A percentile compares a stretch with the other conserved stretches of the same genome.
Conservation (phyloP, 2,113 vertebrate genomes). For the Nematolebias whitei region DNA sequence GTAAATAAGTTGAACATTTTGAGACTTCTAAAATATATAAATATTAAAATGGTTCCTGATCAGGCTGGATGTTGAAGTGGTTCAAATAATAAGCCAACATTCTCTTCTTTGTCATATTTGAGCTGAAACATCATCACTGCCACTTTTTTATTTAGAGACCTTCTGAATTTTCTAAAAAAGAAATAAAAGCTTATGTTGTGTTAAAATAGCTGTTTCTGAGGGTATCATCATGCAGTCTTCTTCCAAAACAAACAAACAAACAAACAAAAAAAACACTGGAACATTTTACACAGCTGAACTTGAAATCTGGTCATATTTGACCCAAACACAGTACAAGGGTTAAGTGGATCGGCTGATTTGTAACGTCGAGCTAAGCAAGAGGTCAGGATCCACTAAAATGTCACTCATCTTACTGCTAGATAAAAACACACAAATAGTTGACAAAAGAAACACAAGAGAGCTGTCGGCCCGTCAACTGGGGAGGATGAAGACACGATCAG, state of each 20-base stretch:
- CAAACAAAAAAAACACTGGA: not conserved
- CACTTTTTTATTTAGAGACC: not conserved
- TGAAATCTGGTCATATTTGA: not conserved
- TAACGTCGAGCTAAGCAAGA: constrained; percentile 41
- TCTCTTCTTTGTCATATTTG: not conserved
- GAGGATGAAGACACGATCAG: constrained; percentile 36
- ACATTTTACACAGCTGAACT: not conserved
- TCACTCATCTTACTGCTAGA: constrained; percentile 36
- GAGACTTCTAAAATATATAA: too few species aligned
- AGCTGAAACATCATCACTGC: not conserved
- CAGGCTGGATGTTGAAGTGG: not conserved
- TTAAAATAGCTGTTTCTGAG: not conserved
- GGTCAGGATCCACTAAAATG: constrained; percentile 39
- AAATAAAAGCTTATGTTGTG: too few species aligned
- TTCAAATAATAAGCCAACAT: too few species aligned
- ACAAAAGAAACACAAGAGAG: constrained; percentile 2
- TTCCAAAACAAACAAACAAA: not conserved
- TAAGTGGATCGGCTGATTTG: constrained; percentile 59
- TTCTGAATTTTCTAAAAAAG: not conserved
- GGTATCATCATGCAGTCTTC: not conserved
- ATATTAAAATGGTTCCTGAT: too few species aligned
- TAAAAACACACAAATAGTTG: not conserved
- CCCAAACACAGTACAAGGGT: constrained; percentile 32
- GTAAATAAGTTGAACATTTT: too few species aligned
- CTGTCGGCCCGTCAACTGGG: constrained; percentile 21